Conservation (phyloP, 1,140 invertebrate species). For the Pseudomyrmex concolor region DNA sequence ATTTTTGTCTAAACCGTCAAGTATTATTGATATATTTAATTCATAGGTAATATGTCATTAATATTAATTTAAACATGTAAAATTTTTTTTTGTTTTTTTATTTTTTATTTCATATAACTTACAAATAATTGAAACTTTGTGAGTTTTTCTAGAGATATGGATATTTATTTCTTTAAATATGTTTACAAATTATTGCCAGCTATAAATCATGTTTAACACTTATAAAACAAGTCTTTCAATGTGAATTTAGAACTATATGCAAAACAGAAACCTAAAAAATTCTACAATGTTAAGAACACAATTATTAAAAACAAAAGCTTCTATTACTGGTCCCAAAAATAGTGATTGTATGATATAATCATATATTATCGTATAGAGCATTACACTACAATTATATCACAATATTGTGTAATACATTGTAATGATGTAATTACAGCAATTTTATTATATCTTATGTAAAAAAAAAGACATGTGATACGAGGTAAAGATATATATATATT, state of each 20-base stretch:
- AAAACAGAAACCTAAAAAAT: slow-evolving; percentile 1
- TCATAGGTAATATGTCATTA: background rate
- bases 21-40: background rate
- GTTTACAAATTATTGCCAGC: slow-evolving; percentile 66
- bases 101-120: too few species aligned
- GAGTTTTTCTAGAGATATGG: slow-evolving; percentile 35
- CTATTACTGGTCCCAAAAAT: slow-evolving; percentile 65
- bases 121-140: background rate
- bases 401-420: background rate
- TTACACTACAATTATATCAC: slow-evolving; percentile 16
- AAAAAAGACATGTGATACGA: background rate
- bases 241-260: slow-evolving; percentile 5
- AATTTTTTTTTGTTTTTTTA: too few species aligned
- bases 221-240: slow-evolving; percentile 18
- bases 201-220: slow-evolving; percentile 55
- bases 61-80: too few species aligned
- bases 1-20: background rate
- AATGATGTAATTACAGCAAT: slow-evolving; percentile 14
- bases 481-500: slow-evolving; percentile 7
- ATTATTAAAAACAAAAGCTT: background rate
- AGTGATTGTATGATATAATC: background rate
- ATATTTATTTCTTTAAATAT: slow-evolving; percentile 62
- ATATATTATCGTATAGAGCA: too few species aligned
- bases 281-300: background rate
- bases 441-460: background rate